Evolutionary conservation across 2,888 invertebrate species (phyloP).

Genomic region (Drosophila nigritarsus): DNA sequence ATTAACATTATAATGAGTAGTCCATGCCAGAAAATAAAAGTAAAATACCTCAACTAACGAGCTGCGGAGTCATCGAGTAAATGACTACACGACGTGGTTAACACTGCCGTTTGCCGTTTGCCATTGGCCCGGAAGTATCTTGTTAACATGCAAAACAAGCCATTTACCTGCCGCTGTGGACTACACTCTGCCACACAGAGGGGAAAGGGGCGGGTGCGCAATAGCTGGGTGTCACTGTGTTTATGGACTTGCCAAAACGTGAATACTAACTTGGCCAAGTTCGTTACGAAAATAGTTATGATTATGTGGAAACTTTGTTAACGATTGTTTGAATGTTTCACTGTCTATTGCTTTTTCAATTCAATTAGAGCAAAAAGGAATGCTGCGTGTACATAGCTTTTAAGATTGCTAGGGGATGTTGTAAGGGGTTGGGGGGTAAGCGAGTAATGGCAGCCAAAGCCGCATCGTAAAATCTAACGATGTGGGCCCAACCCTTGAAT

Average conservation of each 20-base stretch:
- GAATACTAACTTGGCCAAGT: constrained; percentile 33
- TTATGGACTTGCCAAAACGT: constrained; percentile 55
- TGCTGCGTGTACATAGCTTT: constrained; percentile 12
- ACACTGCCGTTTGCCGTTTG: constrained; percentile 58
- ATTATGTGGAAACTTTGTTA: constrained; percentile 25
- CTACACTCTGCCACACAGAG: not conserved
- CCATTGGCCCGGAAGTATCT: constrained; percentile 78
- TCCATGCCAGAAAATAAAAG: not conserved
- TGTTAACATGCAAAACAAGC: constrained; percentile 83
- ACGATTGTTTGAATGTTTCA: constrained; percentile 12
- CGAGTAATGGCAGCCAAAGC: constrained; percentile 35
- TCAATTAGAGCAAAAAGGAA: constrained; percentile 54
- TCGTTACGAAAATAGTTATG: constrained; percentile 15
- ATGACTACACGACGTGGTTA: constrained; percentile 54
- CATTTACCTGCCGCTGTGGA: constrained; percentile 55
- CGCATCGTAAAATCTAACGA: constrained; percentile 77
- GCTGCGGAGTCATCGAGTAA: constrained; percentile 21
- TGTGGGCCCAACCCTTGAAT: constrained; percentile 71
- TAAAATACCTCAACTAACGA: not conserved
- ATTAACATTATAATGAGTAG: constrained; percentile 15
- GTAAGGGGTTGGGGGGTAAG: no score
- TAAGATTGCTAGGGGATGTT: not conserved
- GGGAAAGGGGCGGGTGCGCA: not conserved
- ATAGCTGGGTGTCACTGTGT: constrained; percentile 26
- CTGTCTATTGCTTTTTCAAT: constrained; percentile 52